phyloP scores from a whole-genome alignment of 2,113 vertebrate genomes.

The Sciurus niger region DNA sequence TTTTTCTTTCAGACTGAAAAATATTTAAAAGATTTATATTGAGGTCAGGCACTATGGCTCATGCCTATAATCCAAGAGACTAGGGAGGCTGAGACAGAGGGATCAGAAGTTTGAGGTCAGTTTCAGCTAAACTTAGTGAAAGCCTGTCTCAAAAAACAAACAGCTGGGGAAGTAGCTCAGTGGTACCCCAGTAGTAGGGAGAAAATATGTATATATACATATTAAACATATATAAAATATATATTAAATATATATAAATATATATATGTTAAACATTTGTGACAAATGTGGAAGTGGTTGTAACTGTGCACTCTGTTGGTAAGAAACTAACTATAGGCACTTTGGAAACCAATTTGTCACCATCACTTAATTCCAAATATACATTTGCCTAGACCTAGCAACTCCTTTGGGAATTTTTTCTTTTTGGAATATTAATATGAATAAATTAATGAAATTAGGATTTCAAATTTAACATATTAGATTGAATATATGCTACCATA shows the following conservation, averaged over 20 bases:
- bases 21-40: background rate
- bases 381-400: background rate
- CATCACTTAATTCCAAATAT: background rate
- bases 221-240: too few relatives aligned
- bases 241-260: too few relatives aligned
- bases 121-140: too few relatives aligned
- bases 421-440: background rate
- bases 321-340: background rate
- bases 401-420: background rate
- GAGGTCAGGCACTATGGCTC: too few relatives aligned
- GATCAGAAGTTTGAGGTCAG: too few relatives aligned
- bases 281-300: background rate
- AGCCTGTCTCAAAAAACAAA: too few relatives aligned
- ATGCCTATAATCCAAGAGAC: too few relatives aligned
- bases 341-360: background rate
- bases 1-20: constrained; percentile 5
- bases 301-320: background rate
- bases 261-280: background rate
- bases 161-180: too few relatives aligned
- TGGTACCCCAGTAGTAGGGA: too few relatives aligned
- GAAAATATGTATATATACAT: too few relatives aligned
- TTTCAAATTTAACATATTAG: background rate
- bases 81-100: too few relatives aligned
- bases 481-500: background rate
- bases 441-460: background rate